These are phyloP conservation scores for Fundulus diaphanus DNA, from an alignment of 2,797 vertebrate genomes.

Conservation along the genomic window DNA sequence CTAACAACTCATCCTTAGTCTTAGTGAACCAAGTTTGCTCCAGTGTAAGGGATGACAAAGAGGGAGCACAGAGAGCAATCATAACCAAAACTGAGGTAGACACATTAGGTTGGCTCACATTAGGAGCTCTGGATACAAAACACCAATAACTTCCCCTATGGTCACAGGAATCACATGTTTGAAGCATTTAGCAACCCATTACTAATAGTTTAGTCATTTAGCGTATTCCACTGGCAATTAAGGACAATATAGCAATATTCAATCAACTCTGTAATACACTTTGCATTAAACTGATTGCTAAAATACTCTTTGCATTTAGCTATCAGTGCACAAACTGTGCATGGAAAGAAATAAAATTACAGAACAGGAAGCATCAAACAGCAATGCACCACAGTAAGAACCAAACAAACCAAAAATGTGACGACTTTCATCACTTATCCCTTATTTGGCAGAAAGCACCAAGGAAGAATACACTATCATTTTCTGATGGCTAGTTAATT, in stretches of 20 bases:
- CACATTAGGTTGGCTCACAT: constrained; percentile 80
- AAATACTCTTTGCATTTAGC: constrained; percentile 54
- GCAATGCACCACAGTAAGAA: constrained; percentile 64
- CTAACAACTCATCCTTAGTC: constrained; percentile 64
- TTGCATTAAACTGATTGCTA: constrained; percentile 44
- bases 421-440: constrained; percentile 63
- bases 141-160: constrained; percentile 70
- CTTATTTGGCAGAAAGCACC: constrained; percentile 85
- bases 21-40: constrained; percentile 67
- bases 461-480: constrained; percentile 64
- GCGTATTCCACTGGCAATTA: constrained; percentile 46
- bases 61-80: constrained; percentile 64
- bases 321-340: constrained; percentile 56
- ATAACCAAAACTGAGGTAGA: constrained; percentile 90
- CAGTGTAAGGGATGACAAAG: constrained; percentile 62
- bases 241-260: constrained; percentile 53
- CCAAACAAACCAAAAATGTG: constrained; percentile 54
- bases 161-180: constrained; percentile 64
- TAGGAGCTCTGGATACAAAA: constrained; percentile 77
- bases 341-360: constrained; percentile 61
- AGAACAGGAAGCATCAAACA: constrained; percentile 56
- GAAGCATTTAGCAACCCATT: constrained; percentile 62
- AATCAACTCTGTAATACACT: constrained; percentile 57
- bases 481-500: constrained; percentile 82
- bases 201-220: constrained; percentile 46